Conservation (phyloP, 1,140 invertebrate genomes). For the Tyrophagus putrescentiae region DNA sequence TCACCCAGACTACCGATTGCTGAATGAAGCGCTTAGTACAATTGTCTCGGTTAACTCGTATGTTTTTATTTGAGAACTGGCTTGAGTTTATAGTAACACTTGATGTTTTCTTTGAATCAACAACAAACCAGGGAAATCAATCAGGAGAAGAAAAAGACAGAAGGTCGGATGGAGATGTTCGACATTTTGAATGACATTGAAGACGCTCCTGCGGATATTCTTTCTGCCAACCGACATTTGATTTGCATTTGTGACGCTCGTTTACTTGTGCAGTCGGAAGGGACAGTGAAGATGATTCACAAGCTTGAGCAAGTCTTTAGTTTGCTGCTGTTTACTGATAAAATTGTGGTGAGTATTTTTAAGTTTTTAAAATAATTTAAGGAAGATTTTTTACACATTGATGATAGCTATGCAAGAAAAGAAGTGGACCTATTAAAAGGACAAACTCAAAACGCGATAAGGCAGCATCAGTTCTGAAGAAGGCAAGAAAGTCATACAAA, state of each 20-base stretch:
- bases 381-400: constrained; percentile 28
- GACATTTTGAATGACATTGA: constrained; percentile 96
- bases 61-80: constrained; percentile 8
- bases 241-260: constrained; percentile 64
- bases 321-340: constrained; percentile 82
- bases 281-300: neutral
- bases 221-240: constrained; percentile 20
- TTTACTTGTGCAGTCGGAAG: neutral
- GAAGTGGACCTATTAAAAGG: constrained; percentile 52
- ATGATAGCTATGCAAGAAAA: constrained; percentile 53
- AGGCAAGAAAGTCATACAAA: constrained; percentile 19
- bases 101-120: constrained; percentile 25
- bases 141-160: constrained; percentile 87
- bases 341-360: constrained; percentile 53
- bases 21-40: constrained; percentile 19
- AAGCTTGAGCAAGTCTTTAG: constrained; percentile 39
- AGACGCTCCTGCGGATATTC: constrained; percentile 54
- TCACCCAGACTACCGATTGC: constrained; percentile 12
- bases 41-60: constrained; percentile 21
- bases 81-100: neutral
- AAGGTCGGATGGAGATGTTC: constrained; percentile 85
- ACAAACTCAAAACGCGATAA: constrained; percentile 40
- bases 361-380: neutral
- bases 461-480: constrained; percentile 3
- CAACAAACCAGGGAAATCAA: constrained; percentile 74